Evolutionary conservation across 1,140 invertebrate species (phyloP).

Genomic region (Apis dorsata): DNA sequence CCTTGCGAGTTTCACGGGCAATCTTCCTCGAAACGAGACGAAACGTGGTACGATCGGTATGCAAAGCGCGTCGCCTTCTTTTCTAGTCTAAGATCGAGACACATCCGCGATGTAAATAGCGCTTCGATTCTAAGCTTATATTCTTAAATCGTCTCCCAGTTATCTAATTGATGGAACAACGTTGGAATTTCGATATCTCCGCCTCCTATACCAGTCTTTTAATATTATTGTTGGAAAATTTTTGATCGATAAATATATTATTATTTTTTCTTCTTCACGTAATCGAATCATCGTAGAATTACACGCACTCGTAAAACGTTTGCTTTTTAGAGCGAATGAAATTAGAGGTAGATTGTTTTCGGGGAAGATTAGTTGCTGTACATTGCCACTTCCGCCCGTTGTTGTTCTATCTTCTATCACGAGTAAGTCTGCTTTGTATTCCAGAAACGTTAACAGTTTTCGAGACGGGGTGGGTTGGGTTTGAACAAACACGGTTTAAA

Average conservation of each 20-base stretch:
- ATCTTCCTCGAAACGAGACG: neutral
- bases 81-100: neutral
- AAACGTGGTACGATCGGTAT: neutral
- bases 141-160: slow-evolving; percentile 1
- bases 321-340: neutral
- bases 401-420: neutral
- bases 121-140: slow-evolving; percentile 2
- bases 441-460: slow-evolving; percentile 12
- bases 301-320: neutral
- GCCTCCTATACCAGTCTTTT: no score
- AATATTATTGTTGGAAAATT: no score
- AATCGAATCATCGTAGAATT: neutral
- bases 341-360: neutral
- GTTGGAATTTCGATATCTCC: neutral
- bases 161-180: slow-evolving; percentile 1
- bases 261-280: no score
- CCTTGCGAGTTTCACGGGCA: neutral
- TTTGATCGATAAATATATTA: no score
- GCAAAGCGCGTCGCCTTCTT: slow-evolving; percentile 1
- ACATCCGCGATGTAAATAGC: neutral
- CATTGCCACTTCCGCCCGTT: neutral
- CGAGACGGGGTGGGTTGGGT: neutral
- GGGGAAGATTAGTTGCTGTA: neutral
- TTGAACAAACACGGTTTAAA: slow-evolving; percentile 3
- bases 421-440: slow-evolving; percentile 19